Percentiles rank a stretch among this genome's conserved stretches.
Evolutionary conservation across 1,140 invertebrate species (phyloP).

Genomic region (Drosophila ambigua): DNA sequence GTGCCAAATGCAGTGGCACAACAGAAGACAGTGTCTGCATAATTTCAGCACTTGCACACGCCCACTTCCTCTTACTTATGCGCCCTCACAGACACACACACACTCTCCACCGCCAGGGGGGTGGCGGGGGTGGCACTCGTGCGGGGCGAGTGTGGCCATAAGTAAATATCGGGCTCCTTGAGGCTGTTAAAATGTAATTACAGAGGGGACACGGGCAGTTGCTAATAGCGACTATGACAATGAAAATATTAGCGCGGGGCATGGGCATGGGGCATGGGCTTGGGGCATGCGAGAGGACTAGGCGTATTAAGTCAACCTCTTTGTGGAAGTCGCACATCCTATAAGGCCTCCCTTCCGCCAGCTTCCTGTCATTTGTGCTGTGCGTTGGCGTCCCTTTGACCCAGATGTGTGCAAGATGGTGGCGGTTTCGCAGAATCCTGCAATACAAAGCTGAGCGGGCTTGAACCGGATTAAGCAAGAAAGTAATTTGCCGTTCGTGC

Average conservation of each 20-base stretch:
- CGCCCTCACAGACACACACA: slow-evolving; percentile 34
- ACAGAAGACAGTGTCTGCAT: slow-evolving; percentile 25
- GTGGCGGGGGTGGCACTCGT: slow-evolving; percentile 6
- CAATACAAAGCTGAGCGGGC: slow-evolving; percentile 65
- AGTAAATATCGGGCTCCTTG: slow-evolving; percentile 66
- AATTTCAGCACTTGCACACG: slow-evolving; percentile 67
- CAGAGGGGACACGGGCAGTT: slow-evolving; percentile 56
- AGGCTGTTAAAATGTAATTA: slow-evolving; percentile 77
- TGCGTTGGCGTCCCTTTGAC: slow-evolving; percentile 61
- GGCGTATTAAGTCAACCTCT: slow-evolving; percentile 46
- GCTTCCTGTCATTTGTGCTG: slow-evolving; percentile 62
- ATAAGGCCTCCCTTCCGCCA: slow-evolving; percentile 12
- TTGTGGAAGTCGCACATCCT: slow-evolving; percentile 31
- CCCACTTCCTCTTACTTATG: slow-evolving; percentile 44
- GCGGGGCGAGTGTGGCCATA: slow-evolving; percentile 42
- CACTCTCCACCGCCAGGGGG: not conserved
- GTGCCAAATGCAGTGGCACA: slow-evolving; percentile 23
- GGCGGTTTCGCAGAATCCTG: slow-evolving; percentile 32
- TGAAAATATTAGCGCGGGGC: slow-evolving; percentile 58
- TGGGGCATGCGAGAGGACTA: not conserved
- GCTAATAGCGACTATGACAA: slow-evolving; percentile 77
- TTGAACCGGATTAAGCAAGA: slow-evolving; percentile 79
- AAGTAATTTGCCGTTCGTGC: slow-evolving; percentile 81
- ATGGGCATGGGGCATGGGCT: slow-evolving; percentile 9
- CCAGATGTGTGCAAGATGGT: slow-evolving; percentile 57